Evolutionary conservation across 2,113 vertebrate species (phyloP).

Genomic region (Mystacornis crossleyi): DNA sequence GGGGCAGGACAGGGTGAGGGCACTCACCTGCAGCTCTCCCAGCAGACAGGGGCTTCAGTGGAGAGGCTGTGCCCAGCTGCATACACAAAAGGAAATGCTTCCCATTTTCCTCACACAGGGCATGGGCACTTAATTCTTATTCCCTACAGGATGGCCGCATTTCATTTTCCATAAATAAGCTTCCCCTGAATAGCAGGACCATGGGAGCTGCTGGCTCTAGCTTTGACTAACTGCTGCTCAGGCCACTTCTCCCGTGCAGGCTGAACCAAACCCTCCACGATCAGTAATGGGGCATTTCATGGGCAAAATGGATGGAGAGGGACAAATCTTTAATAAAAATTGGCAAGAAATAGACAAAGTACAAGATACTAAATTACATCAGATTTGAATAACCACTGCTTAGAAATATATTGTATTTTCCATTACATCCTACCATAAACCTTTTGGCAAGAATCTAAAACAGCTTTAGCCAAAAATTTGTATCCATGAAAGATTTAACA

Average conservation of each 20-base stretch:
- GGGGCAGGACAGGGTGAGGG: neutral
- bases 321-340: neutral
- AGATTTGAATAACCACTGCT: neutral
- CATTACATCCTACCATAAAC: slow-evolving; percentile 1
- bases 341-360: neutral
- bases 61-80: neutral
- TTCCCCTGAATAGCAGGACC: neutral
- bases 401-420: neutral
- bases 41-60: neutral
- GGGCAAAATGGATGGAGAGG: neutral
- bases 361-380: neutral
- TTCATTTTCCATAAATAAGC: neutral
- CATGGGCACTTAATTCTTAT: neutral
- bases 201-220: neutral
- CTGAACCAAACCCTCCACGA: neutral
- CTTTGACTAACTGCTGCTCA: neutral
- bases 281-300: neutral
- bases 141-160: neutral
- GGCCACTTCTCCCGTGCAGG: neutral
- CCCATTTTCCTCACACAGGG: neutral
- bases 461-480: slow-evolving; percentile 1
- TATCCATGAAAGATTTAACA: slow-evolving; percentile 33
- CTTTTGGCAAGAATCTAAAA: slow-evolving; percentile 24
- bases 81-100: neutral
- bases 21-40: neutral